phyloP scores from a whole-genome alignment of 2,888 invertebrate genomes.

The Apodemia hepburni region DNA sequence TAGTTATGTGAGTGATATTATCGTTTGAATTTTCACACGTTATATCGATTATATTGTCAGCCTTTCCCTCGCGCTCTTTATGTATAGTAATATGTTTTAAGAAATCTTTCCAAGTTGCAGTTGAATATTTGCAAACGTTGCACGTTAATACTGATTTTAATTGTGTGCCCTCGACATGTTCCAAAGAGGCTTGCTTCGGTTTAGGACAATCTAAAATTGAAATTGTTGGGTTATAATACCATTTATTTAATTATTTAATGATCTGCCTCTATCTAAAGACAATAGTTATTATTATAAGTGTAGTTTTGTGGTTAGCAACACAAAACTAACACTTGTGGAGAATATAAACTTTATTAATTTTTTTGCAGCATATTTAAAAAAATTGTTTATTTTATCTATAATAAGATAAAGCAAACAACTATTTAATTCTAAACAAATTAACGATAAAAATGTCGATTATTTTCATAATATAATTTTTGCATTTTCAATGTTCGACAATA shows the following conservation, averaged over 20 bases:
- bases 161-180: neutral
- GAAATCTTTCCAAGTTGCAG: neutral
- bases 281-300: no score
- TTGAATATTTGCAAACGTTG: neutral
- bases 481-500: no score
- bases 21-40: neutral
- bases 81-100: neutral
- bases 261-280: neutral
- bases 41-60: neutral
- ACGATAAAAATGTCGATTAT: no score
- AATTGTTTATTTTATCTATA: no score
- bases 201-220: neutral
- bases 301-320: no score
- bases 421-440: no score
- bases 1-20: neutral
- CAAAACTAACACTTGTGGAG: no score
- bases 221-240: neutral
- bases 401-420: no score
- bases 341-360: no score
- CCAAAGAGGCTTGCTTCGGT: neutral
- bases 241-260: neutral
- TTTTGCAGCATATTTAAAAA: no score
- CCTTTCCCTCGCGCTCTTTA: neutral
- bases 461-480: no score
- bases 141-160: neutral